Percentiles rank a stretch among this genome's conserved stretches.
These are phyloP conservation scores for Crocidura indochinensis DNA, from an alignment of 2,797 vertebrate species.

Conservation along the genomic window DNA sequence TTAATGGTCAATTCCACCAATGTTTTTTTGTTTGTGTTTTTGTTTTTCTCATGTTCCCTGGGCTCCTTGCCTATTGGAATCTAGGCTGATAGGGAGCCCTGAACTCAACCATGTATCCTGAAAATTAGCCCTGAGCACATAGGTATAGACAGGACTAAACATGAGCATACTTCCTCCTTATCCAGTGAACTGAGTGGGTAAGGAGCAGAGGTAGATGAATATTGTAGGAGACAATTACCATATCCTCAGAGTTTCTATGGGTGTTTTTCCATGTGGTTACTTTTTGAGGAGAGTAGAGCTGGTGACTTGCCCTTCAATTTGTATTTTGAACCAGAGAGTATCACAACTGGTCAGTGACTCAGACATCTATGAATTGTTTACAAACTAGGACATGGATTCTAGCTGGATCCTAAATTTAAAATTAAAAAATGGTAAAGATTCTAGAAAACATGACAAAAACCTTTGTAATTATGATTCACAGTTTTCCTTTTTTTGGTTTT, in stretches of 20 bases:
- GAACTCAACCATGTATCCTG: background rate
- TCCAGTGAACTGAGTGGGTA: background rate
- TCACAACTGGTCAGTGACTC: slow-evolving; percentile 53
- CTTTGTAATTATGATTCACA: background rate
- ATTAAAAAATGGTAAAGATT: slow-evolving; percentile 18
- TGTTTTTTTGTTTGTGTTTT: background rate
- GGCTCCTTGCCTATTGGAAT: background rate
- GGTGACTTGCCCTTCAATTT: slow-evolving; percentile 19
- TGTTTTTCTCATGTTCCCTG: background rate
- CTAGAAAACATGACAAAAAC: slow-evolving; percentile 26
- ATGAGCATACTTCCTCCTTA: background rate
- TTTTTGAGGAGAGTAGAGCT: background rate
- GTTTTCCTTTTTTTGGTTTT: too few species aligned
- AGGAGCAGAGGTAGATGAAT: background rate
- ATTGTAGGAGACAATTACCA: background rate
- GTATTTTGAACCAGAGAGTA: slow-evolving; percentile 54
- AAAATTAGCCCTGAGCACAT: background rate
- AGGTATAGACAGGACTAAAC: background rate
- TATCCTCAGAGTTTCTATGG: background rate
- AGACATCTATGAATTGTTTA: slow-evolving; percentile 52
- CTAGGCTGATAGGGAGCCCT: background rate
- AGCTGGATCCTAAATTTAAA: slow-evolving; percentile 52
- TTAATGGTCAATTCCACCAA: background rate
- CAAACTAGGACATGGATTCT: slow-evolving; percentile 60
- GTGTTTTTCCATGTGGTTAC: background rate